Base-by-base conservation (phyloP, 2,797 vertebrate species). In the Leptodactylus fallax region DNA sequence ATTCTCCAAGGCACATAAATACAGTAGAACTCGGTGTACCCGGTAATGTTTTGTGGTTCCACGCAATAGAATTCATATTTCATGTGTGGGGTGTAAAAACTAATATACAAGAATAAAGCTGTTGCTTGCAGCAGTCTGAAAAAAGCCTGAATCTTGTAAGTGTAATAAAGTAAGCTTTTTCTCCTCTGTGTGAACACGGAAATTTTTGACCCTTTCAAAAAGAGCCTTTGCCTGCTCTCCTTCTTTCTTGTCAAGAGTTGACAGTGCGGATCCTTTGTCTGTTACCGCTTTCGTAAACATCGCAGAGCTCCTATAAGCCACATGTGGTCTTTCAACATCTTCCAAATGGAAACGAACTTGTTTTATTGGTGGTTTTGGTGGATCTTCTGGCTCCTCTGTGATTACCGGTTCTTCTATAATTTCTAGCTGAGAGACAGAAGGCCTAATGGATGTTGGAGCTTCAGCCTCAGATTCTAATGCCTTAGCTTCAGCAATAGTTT, bases 201-300 rank as follows among this genome's bases (percentile, higher is more conserved):
- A 95, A 88, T 95, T 93, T 88, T 95, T 96, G 85, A 96, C 95
- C 90, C 96, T 96, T 90, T 96, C 95, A 90, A 96, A 96, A 90
- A 96, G 95, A 87, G 95, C 95, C 92, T 96, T 96, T 83, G 95
- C 95, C 91, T 96, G 95, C 72, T 96, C 95, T 0, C 94, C 95
- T 91, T 96, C 95, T 85, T 94, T 95, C 91, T 95, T 95, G 91
- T 96, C 95, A 84, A 96, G 92, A 91, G 95, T 95, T 11, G 94
- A 95, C 25, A 93, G 94, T 17, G 91, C 91, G 0, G 79, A 82
- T 56, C 86, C 87, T 87, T 92, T 94, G 87, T 95, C 95, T 85
- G 94, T 91, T 86, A 94, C 90, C 1, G 92, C 89, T 3, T 25
- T 55, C 36, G 0, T 55, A 6, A 60, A 27, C 17, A 58, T 72